A percentile compares a stretch with the other conserved stretches of the same genome.
phyloP scores from a whole-genome alignment of 2,113 vertebrate genomes.

The Carassius carassius region DNA sequence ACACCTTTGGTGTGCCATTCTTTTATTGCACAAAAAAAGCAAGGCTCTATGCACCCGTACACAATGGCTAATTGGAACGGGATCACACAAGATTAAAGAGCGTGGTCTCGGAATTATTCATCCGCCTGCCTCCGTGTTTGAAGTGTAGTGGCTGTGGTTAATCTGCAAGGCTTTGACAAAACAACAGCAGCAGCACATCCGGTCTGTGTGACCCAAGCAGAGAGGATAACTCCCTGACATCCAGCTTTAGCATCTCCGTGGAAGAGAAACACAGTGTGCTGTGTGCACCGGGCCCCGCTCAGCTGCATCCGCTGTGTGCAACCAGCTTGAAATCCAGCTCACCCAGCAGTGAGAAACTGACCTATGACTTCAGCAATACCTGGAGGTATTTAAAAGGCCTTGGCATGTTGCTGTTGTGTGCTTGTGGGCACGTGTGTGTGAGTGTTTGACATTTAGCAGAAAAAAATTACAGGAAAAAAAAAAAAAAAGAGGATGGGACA shows the following conservation, averaged over 20 bases:
- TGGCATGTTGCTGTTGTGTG: conserved; percentile 60
- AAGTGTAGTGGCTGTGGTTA: conserved; percentile 68
- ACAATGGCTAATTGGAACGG: conserved; percentile 68
- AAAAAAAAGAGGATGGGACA: conserved; percentile 12
- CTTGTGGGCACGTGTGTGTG: not conserved
- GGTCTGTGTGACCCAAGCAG: conserved; percentile 16
- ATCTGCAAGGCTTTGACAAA: conserved; percentile 54
- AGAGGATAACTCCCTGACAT: conserved; percentile 35
- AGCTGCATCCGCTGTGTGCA: conserved; percentile 56
- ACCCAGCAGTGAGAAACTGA: conserved; percentile 68
- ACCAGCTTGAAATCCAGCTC: conserved; percentile 66
- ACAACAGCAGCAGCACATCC: conserved; percentile 55
- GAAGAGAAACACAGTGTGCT: not conserved
- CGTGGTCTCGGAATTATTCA: conserved; percentile 69
- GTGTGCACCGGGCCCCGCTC: conserved; percentile 56
- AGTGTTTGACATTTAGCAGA: conserved; percentile 66
- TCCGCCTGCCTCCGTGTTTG: conserved; percentile 66
- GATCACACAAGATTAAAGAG: conserved; percentile 67
- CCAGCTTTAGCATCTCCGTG: conserved; percentile 11
- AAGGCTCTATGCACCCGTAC: conserved; percentile 42
- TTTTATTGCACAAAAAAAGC: conserved; percentile 59
- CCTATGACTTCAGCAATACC: conserved; percentile 71
- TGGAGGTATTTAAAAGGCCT: conserved; percentile 69
- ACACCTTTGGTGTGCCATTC: conserved; percentile 61
- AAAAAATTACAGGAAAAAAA: not conserved